A percentile compares a stretch with the other conserved stretches of the same genome.
phyloP scores from a whole-genome alignment of 37 sponge, comb jelly and placozoan genomes.

The Cladorhizidae sp. region DNA sequence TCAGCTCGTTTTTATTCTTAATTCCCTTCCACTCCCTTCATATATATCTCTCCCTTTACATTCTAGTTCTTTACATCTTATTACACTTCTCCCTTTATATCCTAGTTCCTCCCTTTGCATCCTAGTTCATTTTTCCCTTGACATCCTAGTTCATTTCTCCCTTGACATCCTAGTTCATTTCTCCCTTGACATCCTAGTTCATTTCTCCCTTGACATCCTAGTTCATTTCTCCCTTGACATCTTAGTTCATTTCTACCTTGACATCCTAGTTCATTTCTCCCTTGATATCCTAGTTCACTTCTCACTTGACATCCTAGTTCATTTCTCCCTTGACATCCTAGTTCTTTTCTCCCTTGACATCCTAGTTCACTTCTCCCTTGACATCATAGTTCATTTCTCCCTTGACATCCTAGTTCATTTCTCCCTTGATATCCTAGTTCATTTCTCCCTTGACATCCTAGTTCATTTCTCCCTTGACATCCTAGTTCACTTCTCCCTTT shows the following conservation, averaged over 20 bases:
- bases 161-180: neutral
- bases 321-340: neutral
- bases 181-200: neutral
- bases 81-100: neutral
- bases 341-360: neutral
- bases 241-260: neutral
- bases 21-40: neutral
- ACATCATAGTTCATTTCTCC: neutral
- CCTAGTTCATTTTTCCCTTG: neutral
- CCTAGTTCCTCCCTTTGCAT: neutral
- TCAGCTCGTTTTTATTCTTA: neutral
- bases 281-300: too few species aligned
- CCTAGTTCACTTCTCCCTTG: neutral
- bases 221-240: neutral
- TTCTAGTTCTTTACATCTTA: neutral
- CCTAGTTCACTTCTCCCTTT: neutral
- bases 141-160: neutral
- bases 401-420: neutral
- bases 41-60: neutral
- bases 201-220: too few species aligned
- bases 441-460: neutral
- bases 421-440: too few species aligned
- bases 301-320: neutral
- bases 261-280: neutral
- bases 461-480: neutral